Conservation (phyloP, 2,113 vertebrate species). For the Neodon shergylaensis region DNA sequence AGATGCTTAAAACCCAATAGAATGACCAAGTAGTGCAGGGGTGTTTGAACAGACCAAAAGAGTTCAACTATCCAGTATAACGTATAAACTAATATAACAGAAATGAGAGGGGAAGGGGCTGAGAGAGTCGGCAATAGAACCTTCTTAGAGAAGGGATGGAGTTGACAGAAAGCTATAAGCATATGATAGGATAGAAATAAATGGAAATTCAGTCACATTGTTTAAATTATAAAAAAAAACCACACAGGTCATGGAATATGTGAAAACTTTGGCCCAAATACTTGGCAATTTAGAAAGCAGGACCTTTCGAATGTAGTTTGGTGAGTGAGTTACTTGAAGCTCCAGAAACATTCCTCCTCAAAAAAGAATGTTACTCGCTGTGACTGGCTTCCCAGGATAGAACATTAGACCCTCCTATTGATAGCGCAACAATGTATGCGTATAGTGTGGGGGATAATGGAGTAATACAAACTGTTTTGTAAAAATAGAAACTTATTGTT, state of each 20-base stretch:
- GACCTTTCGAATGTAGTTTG: not conserved
- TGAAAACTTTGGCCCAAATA: not conserved
- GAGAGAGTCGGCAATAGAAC: not conserved
- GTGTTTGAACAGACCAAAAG: not conserved
- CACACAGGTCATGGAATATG: not conserved
- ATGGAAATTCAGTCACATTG: not conserved
- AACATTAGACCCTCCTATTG: not conserved
- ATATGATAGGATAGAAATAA: conserved; percentile 22
- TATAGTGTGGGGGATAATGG: conserved; percentile 25
- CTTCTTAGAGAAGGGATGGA: not conserved
- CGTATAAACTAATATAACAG: conserved; percentile 21
- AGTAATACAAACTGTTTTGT: conserved; percentile 52
- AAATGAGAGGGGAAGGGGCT: not conserved
- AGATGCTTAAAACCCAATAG: not conserved
- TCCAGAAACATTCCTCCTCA: not conserved
- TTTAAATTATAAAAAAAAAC: not conserved
- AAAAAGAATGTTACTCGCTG: not conserved
- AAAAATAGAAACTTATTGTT: conserved; percentile 63
- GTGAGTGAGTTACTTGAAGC: conserved; percentile 28
- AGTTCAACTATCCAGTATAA: not conserved
- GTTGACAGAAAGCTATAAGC: not conserved
- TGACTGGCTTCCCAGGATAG: conserved; percentile 10
- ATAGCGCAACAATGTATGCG: not conserved
- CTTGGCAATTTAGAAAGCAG: not conserved
- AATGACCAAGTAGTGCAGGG: not conserved